Conservation (phyloP, 2,113 vertebrate species). For the Toxotes jaculatrix region DNA sequence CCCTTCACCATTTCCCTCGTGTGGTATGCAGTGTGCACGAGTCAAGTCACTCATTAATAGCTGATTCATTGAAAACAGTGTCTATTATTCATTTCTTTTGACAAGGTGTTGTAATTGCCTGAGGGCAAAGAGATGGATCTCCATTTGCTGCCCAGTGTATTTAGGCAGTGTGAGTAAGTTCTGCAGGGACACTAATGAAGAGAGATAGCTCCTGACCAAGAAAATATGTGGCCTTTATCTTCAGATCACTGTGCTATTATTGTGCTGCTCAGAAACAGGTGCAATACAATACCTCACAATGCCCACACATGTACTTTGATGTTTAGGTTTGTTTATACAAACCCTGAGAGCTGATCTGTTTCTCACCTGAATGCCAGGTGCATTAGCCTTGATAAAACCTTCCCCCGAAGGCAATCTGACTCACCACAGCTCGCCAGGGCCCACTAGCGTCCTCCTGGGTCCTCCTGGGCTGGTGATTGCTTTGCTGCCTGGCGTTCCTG, state of each 20-base stretch:
- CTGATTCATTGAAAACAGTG: slow-evolving; percentile 38
- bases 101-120: slow-evolving; percentile 49
- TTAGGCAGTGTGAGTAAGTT: slow-evolving; percentile 44
- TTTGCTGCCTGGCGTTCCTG: slow-evolving; percentile 35
- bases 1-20: neutral
- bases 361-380: slow-evolving; percentile 29
- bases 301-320: slow-evolving; percentile 19
- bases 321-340: slow-evolving; percentile 18
- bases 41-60: slow-evolving; percentile 35
- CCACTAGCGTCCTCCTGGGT: slow-evolving; percentile 1
- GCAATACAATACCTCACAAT: slow-evolving; percentile 20
- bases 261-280: slow-evolving; percentile 49
- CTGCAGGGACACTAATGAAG: slow-evolving; percentile 44
- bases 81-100: slow-evolving; percentile 55
- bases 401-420: slow-evolving; percentile 13
- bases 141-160: slow-evolving; percentile 27
- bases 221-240: slow-evolving; percentile 55
- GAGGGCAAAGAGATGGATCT: slow-evolving; percentile 46
- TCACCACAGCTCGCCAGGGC: slow-evolving; percentile 5
- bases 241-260: slow-evolving; percentile 23
- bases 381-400: slow-evolving; percentile 14
- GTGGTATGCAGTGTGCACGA: neutral
- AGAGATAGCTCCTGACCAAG: slow-evolving; percentile 33
- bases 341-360: slow-evolving; percentile 15
- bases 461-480: slow-evolving; percentile 32